Conservation (phyloP, 2,888 invertebrate species). For the Harpalus rufipes region DNA sequence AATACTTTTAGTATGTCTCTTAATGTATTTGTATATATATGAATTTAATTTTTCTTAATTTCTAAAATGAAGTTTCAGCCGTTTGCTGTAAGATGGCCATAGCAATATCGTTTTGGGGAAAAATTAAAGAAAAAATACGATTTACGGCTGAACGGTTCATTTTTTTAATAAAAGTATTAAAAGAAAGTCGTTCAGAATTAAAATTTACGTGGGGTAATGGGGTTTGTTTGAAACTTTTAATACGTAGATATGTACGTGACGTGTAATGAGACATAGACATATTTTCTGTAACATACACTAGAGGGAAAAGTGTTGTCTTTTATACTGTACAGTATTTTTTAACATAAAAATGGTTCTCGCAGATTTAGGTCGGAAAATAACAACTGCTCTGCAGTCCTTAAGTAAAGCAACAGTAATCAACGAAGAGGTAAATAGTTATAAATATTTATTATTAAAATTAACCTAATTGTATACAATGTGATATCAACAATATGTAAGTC, state of each 20-base stretch:
- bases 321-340: constrained; percentile 9
- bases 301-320: not conserved
- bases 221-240: too few relatives aligned
- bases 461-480: constrained; percentile 68
- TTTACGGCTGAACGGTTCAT: too few relatives aligned
- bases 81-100: too few relatives aligned
- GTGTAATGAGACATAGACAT: constrained; percentile 3
- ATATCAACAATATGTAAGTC: constrained; percentile 40
- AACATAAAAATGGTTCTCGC: constrained; percentile 96
- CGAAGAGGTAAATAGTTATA: constrained; percentile 87
- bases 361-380: constrained; percentile 99
- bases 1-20: too few relatives aligned
- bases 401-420: constrained; percentile 99
- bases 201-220: too few relatives aligned
- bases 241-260: not conserved
- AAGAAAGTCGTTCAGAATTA: too few relatives aligned
- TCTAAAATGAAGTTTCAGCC: too few relatives aligned
- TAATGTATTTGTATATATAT: too few relatives aligned
- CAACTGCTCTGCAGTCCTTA: constrained; percentile 96
- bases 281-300: constrained; percentile 9
- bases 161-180: too few relatives aligned
- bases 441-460: constrained; percentile 24
- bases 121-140: too few relatives aligned
- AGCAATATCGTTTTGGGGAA: too few relatives aligned
- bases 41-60: too few relatives aligned